These are phyloP conservation scores for Cirrhinus molitorella DNA, from an alignment of 2,797 vertebrate genomes.

Conservation along the genomic window DNA sequence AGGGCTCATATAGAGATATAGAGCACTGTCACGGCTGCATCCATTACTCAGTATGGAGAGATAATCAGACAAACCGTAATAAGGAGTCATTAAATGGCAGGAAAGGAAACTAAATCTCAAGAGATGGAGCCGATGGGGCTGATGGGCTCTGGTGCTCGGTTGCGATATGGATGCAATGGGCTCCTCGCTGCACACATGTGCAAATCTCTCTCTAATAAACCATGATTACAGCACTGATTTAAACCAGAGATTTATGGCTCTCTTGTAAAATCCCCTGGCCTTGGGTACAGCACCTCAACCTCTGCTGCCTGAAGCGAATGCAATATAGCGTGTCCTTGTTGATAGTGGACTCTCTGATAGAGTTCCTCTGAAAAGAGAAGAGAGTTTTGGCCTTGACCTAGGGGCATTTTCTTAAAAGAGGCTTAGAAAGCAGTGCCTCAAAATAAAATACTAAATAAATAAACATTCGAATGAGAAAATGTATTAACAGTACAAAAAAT, in stretches of 20 bases:
- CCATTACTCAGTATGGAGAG: conserved; percentile 44
- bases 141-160: conserved; percentile 19
- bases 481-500: not conserved
- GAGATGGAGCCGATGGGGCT: conserved; percentile 26
- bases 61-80: conserved; percentile 55
- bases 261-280: conserved; percentile 40
- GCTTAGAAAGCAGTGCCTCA: not conserved
- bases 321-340: conserved; percentile 13
- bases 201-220: conserved; percentile 50
- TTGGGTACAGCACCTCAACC: conserved; percentile 26
- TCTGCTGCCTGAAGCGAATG: conserved; percentile 4
- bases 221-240: conserved; percentile 38
- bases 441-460: not conserved
- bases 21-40: conserved; percentile 29
- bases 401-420: conserved; percentile 10
- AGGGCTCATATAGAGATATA: conserved; percentile 37
- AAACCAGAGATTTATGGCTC: conserved; percentile 31
- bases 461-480: not conserved
- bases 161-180: conserved; percentile 26
- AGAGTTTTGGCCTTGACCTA: not conserved
- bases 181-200: conserved; percentile 27
- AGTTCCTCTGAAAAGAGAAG: conserved; percentile 15
- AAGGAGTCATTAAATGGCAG: conserved; percentile 34
- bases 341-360: conserved; percentile 11
- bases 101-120: conserved; percentile 48